These are phyloP conservation scores for Rhagonycha fulva DNA, from an alignment of 2,888 invertebrate species.

Conservation along the genomic window DNA sequence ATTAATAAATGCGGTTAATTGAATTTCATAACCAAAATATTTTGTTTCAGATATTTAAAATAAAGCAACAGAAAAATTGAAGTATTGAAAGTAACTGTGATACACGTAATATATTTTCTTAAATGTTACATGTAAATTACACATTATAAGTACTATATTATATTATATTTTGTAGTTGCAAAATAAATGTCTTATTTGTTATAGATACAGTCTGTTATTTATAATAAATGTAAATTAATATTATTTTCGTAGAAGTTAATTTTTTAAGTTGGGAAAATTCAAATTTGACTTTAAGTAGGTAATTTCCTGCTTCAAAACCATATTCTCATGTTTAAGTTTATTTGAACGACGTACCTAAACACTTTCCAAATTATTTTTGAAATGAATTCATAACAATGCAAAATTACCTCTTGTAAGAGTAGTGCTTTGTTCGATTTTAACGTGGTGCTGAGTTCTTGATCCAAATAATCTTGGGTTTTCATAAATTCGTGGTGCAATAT, in stretches of 20 bases:
- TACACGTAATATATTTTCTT: constrained; percentile 25
- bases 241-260: neutral
- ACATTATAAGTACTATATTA: neutral
- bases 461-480: constrained; percentile 44
- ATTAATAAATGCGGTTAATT: neutral
- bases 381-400: neutral
- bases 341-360: constrained; percentile 21
- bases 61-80: constrained; percentile 25
- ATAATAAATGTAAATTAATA: neutral
- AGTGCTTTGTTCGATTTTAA: constrained; percentile 41
- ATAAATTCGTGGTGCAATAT: constrained; percentile 46
- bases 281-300: constrained; percentile 11
- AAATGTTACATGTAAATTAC: constrained; percentile 3
- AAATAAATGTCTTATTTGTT: neutral
- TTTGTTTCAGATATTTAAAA: constrained; percentile 37
- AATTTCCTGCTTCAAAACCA: constrained; percentile 15
- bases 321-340: constrained; percentile 20
- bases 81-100: constrained; percentile 36
- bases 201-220: constrained; percentile 1
- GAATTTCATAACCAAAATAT: neutral
- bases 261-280: neutral
- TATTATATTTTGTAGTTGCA: neutral
- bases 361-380: neutral
- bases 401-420: constrained; percentile 43
- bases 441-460: constrained; percentile 37